A percentile compares a stretch with the other conserved stretches of the same genome.
phyloP scores from a whole-genome alignment of 1,140 invertebrate genomes.

The Pogonus chalceus region DNA sequence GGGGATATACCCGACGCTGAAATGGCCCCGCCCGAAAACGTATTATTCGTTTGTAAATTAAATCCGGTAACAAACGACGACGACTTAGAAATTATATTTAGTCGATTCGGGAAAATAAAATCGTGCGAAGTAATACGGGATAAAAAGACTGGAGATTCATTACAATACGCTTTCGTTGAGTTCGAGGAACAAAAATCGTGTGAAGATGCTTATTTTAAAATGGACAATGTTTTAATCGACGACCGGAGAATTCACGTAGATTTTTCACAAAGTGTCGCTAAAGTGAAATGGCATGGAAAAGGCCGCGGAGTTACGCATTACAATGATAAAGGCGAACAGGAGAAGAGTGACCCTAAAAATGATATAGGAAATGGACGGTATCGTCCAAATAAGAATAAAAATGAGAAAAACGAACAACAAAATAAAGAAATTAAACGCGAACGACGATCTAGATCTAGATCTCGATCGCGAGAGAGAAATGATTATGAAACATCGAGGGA shows the following conservation, averaged over 20 bases:
- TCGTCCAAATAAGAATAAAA: slow-evolving; percentile 8
- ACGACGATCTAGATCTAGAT: slow-evolving; percentile 6
- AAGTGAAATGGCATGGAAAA: slow-evolving; percentile 80
- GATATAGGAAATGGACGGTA: background rate
- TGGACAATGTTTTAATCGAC: slow-evolving; percentile 99
- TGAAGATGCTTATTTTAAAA: slow-evolving; percentile 98
- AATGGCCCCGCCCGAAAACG: slow-evolving; percentile 96
- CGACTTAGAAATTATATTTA: slow-evolving; percentile 96
- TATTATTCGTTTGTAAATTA: slow-evolving; percentile 99
- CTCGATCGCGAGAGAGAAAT: slow-evolving; percentile 9
- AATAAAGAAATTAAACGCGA: slow-evolving; percentile 4
- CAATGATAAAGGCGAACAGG: slow-evolving; percentile 17
- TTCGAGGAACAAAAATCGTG: slow-evolving; percentile 92
- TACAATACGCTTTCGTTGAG: slow-evolving; percentile 99
- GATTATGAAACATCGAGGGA: slow-evolving; percentile 14
- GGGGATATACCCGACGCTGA: slow-evolving; percentile 96
- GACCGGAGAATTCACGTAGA: slow-evolving; percentile 98
- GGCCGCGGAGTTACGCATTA: slow-evolving; percentile 55
- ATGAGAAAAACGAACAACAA: slow-evolving; percentile 14
- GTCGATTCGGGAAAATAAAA: slow-evolving; percentile 88
- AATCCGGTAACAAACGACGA: slow-evolving; percentile 98
- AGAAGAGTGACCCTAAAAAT: slow-evolving; percentile 8
- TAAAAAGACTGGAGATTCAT: slow-evolving; percentile 81
- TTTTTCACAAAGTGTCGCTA: slow-evolving; percentile 97
- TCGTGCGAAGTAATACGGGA: slow-evolving; percentile 97